A percentile compares a stretch with the other conserved stretches of the same genome.
Evolutionary conservation across 2,888 invertebrate species (phyloP).

Genomic region (Hypomecis atomaria): DNA sequence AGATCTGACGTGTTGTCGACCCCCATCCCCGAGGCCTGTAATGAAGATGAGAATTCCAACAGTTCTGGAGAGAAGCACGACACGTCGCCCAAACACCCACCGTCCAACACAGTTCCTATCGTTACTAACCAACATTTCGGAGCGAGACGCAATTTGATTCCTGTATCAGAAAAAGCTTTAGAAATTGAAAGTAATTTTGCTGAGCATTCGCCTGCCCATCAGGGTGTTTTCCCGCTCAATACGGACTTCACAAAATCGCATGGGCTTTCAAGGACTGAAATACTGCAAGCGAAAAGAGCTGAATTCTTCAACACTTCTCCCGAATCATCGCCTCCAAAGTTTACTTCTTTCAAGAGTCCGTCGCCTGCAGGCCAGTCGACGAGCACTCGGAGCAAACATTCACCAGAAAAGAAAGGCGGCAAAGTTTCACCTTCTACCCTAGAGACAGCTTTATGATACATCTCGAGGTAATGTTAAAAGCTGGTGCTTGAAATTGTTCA

Average conservation of each 20-base stretch:
- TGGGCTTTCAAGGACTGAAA: slow-evolving; percentile 76
- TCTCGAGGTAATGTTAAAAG: slow-evolving; percentile 39
- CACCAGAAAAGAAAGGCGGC: slow-evolving; percentile 63
- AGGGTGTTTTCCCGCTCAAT: slow-evolving; percentile 79
- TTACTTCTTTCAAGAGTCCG: slow-evolving; percentile 72
- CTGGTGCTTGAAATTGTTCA: slow-evolving; percentile 66
- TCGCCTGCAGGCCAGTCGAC: slow-evolving; percentile 52
- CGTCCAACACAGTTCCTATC: slow-evolving; percentile 77
- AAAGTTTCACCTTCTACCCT: slow-evolving; percentile 79
- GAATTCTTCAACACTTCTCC: slow-evolving; percentile 82
- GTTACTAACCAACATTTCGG: slow-evolving; percentile 79
- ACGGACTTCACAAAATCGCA: slow-evolving; percentile 66
- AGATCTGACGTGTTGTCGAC: slow-evolving; percentile 93
- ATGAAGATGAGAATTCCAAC: slow-evolving; percentile 90
- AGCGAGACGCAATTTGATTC: slow-evolving; percentile 76
- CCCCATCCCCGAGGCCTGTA: slow-evolving; percentile 92
- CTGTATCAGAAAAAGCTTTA: slow-evolving; percentile 67
- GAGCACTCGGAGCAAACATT: slow-evolving; percentile 58
- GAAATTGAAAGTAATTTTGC: slow-evolving; percentile 63
- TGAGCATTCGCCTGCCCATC: slow-evolving; percentile 55
- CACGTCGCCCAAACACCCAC: slow-evolving; percentile 60
- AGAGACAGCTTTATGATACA: slow-evolving; percentile 86
- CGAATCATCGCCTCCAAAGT: slow-evolving; percentile 69
- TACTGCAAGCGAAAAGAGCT: slow-evolving; percentile 85
- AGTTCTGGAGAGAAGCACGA: slow-evolving; percentile 85